These are phyloP conservation scores for Calliphora vicina DNA, from an alignment of 1,140 invertebrate species.

Conservation along the genomic window DNA sequence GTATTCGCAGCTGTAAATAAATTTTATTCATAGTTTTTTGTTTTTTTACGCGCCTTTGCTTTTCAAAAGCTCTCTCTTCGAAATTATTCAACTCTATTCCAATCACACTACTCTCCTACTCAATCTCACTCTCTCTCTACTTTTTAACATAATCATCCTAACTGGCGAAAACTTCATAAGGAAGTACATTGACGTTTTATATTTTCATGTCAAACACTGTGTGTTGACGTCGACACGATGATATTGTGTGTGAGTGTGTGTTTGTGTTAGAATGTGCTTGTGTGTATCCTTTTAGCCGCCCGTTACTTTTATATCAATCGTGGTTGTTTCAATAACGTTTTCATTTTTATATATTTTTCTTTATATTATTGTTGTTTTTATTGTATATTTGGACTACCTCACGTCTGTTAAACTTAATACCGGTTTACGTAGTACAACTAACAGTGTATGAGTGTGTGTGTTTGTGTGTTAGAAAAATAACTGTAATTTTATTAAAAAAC, in stretches of 20 bases:
- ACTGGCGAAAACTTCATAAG: background rate
- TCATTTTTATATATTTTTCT: background rate
- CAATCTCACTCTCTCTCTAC: background rate
- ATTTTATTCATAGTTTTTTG: constrained; percentile 2
- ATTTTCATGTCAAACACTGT: background rate
- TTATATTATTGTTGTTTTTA: background rate
- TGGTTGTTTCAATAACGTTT: background rate
- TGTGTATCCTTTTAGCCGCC: background rate
- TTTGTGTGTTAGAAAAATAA: too few relatives aligned
- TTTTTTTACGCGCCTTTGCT: constrained; percentile 3
- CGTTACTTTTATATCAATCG: background rate
- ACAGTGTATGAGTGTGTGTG: background rate
- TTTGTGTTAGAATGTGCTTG: background rate
- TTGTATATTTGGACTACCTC: background rate
- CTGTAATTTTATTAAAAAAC: too few relatives aligned
- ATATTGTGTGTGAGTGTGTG: background rate
- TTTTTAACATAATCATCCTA: background rate
- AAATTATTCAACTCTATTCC: background rate
- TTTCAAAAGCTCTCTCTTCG: background rate
- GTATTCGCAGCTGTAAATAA: background rate
- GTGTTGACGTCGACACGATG: background rate
- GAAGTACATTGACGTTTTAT: constrained; percentile 2
- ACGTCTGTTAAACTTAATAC: constrained; percentile 5
- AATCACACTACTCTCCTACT: background rate
- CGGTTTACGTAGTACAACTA: background rate